Base-by-base conservation (phyloP, 2,797 vertebrate species). In the Balearica regulorum region DNA sequence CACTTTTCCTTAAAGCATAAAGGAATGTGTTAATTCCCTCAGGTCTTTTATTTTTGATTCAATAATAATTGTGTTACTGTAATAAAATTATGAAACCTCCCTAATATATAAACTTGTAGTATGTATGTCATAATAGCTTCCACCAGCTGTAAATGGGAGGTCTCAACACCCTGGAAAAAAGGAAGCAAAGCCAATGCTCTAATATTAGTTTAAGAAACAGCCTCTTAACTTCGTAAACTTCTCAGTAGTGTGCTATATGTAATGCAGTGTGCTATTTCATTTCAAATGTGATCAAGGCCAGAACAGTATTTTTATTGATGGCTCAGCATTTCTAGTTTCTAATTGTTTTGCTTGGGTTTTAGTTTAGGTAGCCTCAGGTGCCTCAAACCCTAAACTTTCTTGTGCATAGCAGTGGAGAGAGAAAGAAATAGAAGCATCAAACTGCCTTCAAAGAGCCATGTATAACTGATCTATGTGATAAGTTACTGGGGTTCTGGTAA, bases 121-220 rank as follows among this genome's bases (percentile, higher is more conserved):
- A 99, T 99, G 71, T 98, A 98, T 89, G 98, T 99, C 99, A 98
- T 99, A 96, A 99, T 97, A 94, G 99, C 98, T 97, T 99, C 99
- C 64, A 99, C 98, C 87, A 99, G 97, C 93, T 99, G 98, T 88
- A 99, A 97, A 93, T 99, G 98, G 60, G 98, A 99, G 3, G 98
- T 99, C 96, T 99, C 98, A 68, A 99, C 98, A 78, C 98, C 98
- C 98, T 99, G 91, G 68, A 97, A 96, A 92, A 95, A 54, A 96
- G 69, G 26, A 65, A 94, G 49, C 19, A 89, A 70, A 95, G 54
- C 58, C 33, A 89, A 37, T 54, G 31, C 31, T 65, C 35, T 71
- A 41, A 29, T 57, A n/a, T 18, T 46, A 46, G 19, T 35, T 81
- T 53, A 73, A 72, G 29, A 55, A 33, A n/a, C 3, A 57, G 35